Evolutionary conservation across 2,113 vertebrate genomes (phyloP), one percentile per base, ranked within the genome.

Genomic region (Cyanoramphus novaezelandiae): DNA sequence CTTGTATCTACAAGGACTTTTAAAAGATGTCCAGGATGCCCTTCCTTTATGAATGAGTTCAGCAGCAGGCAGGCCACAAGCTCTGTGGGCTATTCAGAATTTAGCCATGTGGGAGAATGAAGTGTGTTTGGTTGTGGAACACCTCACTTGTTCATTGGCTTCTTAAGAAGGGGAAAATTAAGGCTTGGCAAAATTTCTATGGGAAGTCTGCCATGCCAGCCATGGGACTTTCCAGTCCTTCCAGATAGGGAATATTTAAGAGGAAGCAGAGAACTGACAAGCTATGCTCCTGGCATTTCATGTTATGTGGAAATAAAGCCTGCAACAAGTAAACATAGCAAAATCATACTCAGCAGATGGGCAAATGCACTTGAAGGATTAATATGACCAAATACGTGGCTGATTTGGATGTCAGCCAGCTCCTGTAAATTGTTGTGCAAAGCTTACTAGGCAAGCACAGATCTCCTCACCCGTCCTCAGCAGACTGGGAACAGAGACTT

Each of bases 241-340:
- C 37, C 63, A 65, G 68, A 37, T 2, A 68, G 69, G 52, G 69
- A 83, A 33, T 88, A 31, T 47, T 70, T 52, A 63, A 84, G 72
- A 60, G 69, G 74, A 83, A 89, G 52, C 19, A 47, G 39, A 82
- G 57, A 90, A 91, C n/a, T 82, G 63, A 52, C 67, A 85, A 77
- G 55, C 37, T 87, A 2, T 21, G 19, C 53, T 80, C 71, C 80
- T 86, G 50, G 68, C 41, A 70, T 76, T 95, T 88, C 65, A 35
- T 91, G 91, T 91, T 78, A 52, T 41, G 39, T 76, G 52, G 60
- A 70, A 92, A 70, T 82, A 92, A 96, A 89, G 19, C 52, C 65
- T 72, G 41, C 71, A 93, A 68, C 27, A 57, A 91, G 62, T 79
- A 94, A 92, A 92, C 72, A n/a, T n/a, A 69, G 44, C 49, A 89